phyloP scores from a whole-genome alignment of 1,140 invertebrate genomes.

The Trypoxylus dichotomus region DNA sequence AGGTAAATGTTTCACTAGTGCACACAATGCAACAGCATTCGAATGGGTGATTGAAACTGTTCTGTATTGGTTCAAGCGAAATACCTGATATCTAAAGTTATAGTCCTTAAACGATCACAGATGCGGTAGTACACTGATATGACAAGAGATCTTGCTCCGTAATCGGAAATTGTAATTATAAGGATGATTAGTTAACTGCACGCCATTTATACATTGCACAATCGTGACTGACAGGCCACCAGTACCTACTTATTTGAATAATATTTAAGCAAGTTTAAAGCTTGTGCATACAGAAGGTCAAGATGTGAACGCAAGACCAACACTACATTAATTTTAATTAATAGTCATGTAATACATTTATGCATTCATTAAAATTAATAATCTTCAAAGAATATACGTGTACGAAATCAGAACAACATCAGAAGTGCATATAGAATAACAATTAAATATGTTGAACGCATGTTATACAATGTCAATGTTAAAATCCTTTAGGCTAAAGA shows the following conservation, averaged over 20 bases:
- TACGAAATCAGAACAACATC: neutral
- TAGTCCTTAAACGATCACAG: too few species aligned
- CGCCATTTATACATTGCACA: neutral
- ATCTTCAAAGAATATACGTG: neutral
- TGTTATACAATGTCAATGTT: neutral
- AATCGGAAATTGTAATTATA: neutral
- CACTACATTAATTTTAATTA: slow-evolving; percentile 1
- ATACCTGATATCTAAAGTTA: too few species aligned
- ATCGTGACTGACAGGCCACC: neutral
- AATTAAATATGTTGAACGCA: neutral
- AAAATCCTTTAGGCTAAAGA: neutral
- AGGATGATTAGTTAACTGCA: neutral
- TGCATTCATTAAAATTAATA: slow-evolving; percentile 19
- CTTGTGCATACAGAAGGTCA: neutral
- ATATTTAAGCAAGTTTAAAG: neutral
- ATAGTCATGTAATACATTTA: neutral
- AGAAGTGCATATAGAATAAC: neutral
- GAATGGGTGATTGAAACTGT: too few species aligned
- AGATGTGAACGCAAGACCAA: neutral
- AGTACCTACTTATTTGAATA: neutral
- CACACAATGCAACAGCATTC: too few species aligned
- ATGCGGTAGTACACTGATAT: too few species aligned
- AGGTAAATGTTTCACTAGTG: too few species aligned
- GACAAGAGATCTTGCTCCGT: neutral
- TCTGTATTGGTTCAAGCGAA: too few species aligned